phyloP scores from a whole-genome alignment of 2,113 vertebrate genomes.

The Paraplagusia blochii region DNA sequence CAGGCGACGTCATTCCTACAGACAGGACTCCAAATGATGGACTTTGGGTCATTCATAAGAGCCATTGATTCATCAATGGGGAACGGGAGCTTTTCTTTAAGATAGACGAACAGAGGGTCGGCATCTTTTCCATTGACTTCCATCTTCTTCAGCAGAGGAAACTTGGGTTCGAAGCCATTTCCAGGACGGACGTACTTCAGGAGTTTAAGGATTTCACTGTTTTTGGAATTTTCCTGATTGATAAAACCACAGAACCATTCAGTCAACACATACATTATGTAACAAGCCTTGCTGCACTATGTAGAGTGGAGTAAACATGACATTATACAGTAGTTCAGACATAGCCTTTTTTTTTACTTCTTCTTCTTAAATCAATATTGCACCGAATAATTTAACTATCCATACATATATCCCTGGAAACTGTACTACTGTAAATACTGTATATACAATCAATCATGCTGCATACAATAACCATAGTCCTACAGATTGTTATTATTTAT shows the following conservation, averaged over 20 bases:
- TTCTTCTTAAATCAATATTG: too few species aligned
- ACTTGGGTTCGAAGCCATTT: conserved; percentile 86
- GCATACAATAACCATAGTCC: too few species aligned
- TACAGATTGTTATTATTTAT: too few species aligned
- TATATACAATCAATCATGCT: too few species aligned
- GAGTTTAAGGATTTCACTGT: conserved; percentile 83
- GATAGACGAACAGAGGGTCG: conserved; percentile 83
- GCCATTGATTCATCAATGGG: conserved; percentile 78
- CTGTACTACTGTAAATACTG: too few species aligned
- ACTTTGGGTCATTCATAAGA: conserved; percentile 85
- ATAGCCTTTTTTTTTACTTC: too few species aligned
- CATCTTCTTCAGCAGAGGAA: conserved; percentile 86
- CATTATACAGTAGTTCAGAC: too few species aligned
- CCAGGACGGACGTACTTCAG: conserved; percentile 88
- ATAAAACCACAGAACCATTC: conserved; percentile 1
- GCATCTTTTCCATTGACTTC: conserved; percentile 87
- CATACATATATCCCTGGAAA: too few species aligned
- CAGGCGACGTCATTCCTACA: conserved; percentile 84
- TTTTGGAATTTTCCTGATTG: conserved; percentile 84
- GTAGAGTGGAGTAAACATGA: background rate
- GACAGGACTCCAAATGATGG: conserved; percentile 88
- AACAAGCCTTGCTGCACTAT: background rate
- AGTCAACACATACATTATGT: background rate
- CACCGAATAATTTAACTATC: too few species aligned
- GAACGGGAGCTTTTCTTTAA: conserved; percentile 80